Conservation (phyloP, 2,888 invertebrate genomes). For the Sepioteuthis lessoniana region DNA sequence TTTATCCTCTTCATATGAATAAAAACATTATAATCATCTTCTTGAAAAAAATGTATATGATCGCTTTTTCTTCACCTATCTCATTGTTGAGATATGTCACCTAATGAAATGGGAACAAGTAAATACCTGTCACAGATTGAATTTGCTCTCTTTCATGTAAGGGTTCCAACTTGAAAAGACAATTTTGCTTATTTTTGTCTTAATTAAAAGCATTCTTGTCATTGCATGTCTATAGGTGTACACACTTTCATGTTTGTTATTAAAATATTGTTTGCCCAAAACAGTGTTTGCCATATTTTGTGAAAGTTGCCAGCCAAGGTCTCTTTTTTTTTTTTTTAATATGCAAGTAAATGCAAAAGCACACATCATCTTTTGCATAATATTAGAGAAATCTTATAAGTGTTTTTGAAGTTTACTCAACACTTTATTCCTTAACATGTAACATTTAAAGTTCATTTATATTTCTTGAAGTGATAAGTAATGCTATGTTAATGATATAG, state of each 20-base stretch:
- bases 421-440: no score
- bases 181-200: constrained; percentile 1
- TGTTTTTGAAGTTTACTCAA: no score
- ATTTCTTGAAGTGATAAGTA: no score
- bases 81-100: not conserved
- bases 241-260: not conserved
- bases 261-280: not conserved
- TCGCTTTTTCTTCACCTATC: not conserved
- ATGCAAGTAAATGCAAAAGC: no score
- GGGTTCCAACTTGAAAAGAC: not conserved
- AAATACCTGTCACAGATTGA: not conserved
- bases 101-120: not conserved
- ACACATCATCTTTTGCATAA: no score
- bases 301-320: no score
- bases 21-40: not conserved
- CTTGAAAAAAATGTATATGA: not conserved
- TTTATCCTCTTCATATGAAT: not conserved
- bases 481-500: no score
- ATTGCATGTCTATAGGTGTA: not conserved
- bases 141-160: not conserved
- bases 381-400: no score
- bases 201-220: not conserved
- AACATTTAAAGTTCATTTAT: no score
- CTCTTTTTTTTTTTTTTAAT: no score
- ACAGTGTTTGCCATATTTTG: not conserved